Conservation (phyloP, 2,797 vertebrate species). For the Serranus cabrilla region DNA sequence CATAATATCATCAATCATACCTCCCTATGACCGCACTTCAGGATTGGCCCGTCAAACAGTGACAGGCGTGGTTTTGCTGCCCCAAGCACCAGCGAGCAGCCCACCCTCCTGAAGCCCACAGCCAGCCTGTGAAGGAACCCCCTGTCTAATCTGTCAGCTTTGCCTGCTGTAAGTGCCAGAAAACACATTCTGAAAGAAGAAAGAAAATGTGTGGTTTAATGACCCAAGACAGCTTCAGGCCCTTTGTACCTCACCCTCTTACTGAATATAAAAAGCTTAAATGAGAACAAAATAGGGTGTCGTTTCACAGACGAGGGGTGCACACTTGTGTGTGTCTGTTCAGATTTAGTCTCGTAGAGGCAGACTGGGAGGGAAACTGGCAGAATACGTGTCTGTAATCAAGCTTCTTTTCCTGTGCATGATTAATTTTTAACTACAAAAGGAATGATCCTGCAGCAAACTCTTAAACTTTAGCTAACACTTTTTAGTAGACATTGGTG, state of each 20-base stretch:
- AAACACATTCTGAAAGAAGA: slow-evolving; percentile 74
- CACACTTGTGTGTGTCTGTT: slow-evolving; percentile 50
- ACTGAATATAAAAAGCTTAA: slow-evolving; percentile 80
- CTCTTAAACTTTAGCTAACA: not conserved
- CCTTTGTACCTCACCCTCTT: slow-evolving; percentile 69
- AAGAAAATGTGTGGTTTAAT: slow-evolving; percentile 81
- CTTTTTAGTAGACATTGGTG: slow-evolving; percentile 1
- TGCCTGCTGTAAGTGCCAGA: slow-evolving; percentile 72
- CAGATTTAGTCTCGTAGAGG: slow-evolving; percentile 42
- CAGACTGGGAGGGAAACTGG: slow-evolving; percentile 14
- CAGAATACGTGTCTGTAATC: slow-evolving; percentile 37
- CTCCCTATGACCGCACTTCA: slow-evolving; percentile 69
- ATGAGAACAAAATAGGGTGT: slow-evolving; percentile 80
- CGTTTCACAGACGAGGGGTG: slow-evolving; percentile 61
- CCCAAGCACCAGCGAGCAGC: slow-evolving; percentile 75
- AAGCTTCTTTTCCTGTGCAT: slow-evolving; percentile 30
- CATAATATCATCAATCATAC: slow-evolving; percentile 86
- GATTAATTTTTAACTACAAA: slow-evolving; percentile 45
- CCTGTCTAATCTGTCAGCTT: slow-evolving; percentile 82
- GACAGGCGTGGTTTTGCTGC: slow-evolving; percentile 78
- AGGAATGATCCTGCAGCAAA: slow-evolving; percentile 25
- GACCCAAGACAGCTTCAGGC: slow-evolving; percentile 79
- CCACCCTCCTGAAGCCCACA: slow-evolving; percentile 72
- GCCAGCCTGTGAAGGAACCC: slow-evolving; percentile 72
- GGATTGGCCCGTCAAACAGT: slow-evolving; percentile 76